These are phyloP conservation scores for Drosophila dunni DNA, from an alignment of 1,140 invertebrate species.

Conservation along the genomic window DNA sequence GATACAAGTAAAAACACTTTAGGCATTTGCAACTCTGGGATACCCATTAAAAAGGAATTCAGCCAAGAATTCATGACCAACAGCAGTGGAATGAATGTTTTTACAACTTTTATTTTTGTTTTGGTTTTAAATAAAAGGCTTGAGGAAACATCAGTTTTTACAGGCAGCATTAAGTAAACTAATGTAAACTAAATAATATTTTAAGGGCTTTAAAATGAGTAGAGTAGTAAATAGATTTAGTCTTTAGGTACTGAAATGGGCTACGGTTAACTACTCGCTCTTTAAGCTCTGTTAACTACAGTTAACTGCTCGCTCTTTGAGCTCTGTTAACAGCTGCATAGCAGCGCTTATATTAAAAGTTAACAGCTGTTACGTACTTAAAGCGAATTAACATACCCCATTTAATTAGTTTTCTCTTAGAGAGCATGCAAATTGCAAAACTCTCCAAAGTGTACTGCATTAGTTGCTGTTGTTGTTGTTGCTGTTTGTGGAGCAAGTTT, in stretches of 20 bases:
- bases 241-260: too few species aligned
- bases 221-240: too few species aligned
- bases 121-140: too few species aligned
- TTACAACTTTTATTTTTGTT: background rate
- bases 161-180: too few species aligned
- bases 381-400: constrained; percentile 1
- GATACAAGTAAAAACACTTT: constrained; percentile 24
- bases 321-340: background rate
- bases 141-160: too few species aligned
- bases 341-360: background rate
- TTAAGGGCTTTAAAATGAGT: too few species aligned
- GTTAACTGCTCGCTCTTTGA: background rate
- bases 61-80: background rate
- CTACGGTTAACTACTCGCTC: too few species aligned
- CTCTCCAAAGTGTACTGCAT: constrained; percentile 27
- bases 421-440: constrained; percentile 23
- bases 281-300: background rate
- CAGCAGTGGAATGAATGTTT: background rate
- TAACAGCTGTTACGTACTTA: background rate
- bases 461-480: constrained; percentile 28
- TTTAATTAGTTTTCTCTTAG: background rate
- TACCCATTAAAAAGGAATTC: background rate
- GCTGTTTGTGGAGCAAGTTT: constrained; percentile 28
- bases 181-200: too few species aligned
- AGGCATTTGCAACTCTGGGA: constrained; percentile 7